Percentiles rank a stretch among this genome's conserved stretches.
phyloP scores from a whole-genome alignment of 2,113 vertebrate species.

The Empidonax alnorum region DNA sequence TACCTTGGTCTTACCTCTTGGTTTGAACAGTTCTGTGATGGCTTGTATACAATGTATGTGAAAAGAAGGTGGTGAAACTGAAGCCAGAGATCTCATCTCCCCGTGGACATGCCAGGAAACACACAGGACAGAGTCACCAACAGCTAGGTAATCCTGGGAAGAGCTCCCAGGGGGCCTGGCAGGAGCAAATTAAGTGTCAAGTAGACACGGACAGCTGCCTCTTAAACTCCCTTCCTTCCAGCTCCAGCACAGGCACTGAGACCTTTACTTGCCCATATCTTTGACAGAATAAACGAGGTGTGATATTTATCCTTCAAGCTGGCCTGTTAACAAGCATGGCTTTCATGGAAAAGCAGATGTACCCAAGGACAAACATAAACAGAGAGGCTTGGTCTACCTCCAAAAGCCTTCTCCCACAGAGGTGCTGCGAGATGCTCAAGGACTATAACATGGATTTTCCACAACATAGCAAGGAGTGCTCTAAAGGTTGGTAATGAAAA shows the following conservation, averaged over 20 bases:
- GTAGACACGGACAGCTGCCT: background rate
- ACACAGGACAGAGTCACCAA: background rate
- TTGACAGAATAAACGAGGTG: background rate
- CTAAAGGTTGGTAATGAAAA: background rate
- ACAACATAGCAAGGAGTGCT: background rate
- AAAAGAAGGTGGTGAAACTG: background rate
- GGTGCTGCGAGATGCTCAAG: background rate
- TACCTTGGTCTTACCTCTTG: background rate
- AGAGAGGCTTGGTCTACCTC: background rate
- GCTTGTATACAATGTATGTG: background rate
- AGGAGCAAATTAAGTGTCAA: conserved; percentile 3
- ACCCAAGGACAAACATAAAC: background rate
- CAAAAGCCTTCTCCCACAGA: background rate
- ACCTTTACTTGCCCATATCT: background rate
- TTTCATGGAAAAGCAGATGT: background rate
- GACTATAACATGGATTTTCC: background rate
- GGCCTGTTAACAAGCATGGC: background rate
- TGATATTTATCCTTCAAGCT: background rate
- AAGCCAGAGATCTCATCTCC: background rate
- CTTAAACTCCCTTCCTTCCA: background rate
- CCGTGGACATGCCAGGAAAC: background rate
- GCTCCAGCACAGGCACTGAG: background rate
- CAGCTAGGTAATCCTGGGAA: background rate
- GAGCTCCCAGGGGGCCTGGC: background rate
- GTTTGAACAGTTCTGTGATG: background rate